Conservation (phyloP, 2,888 invertebrate species). For the Aspidiotus destructor region DNA sequence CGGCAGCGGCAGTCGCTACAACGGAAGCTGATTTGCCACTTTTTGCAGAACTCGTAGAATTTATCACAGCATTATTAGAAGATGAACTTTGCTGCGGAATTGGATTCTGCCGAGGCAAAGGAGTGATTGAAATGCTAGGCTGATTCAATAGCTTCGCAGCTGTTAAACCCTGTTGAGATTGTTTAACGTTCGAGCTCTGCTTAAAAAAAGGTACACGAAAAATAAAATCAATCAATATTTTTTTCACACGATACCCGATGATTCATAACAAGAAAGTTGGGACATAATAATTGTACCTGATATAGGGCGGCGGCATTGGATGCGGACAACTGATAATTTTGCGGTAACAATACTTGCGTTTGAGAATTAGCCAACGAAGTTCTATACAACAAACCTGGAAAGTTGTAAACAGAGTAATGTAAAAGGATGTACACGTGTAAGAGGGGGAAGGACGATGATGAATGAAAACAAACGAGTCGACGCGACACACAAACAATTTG, state of each 20-base stretch:
- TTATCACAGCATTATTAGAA: constrained; percentile 12
- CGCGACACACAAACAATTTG: too few relatives aligned
- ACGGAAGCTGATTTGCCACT: constrained; percentile 37
- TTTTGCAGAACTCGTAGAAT: constrained; percentile 34
- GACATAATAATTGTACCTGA: constrained; percentile 45
- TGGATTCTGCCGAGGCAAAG: constrained; percentile 61
- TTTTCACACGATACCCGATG: too few relatives aligned
- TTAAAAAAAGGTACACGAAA: not conserved
- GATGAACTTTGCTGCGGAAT: constrained; percentile 42
- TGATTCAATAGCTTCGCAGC: constrained; percentile 53
- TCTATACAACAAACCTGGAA: constrained; percentile 58
- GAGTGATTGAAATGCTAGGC: constrained; percentile 84
- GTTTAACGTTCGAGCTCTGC: constrained; percentile 31
- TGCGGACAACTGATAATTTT: constrained; percentile 50
- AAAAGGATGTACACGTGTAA: not conserved
- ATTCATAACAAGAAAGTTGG: not conserved
- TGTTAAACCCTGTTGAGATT: constrained; percentile 35
- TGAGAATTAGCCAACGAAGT: constrained; percentile 50
- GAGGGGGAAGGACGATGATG: not conserved
- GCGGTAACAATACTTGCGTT: constrained; percentile 48
- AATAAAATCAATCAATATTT: not conserved
- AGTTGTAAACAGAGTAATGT: constrained; percentile 3
- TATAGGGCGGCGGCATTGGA: constrained; percentile 50
- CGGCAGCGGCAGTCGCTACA: constrained; percentile 34
- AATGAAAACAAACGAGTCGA: too few relatives aligned